Percentiles rank a stretch among this genome's conserved stretches.
Conservation (phyloP, 2,797 vertebrate genomes). For the Chelonia mydas region DNA sequence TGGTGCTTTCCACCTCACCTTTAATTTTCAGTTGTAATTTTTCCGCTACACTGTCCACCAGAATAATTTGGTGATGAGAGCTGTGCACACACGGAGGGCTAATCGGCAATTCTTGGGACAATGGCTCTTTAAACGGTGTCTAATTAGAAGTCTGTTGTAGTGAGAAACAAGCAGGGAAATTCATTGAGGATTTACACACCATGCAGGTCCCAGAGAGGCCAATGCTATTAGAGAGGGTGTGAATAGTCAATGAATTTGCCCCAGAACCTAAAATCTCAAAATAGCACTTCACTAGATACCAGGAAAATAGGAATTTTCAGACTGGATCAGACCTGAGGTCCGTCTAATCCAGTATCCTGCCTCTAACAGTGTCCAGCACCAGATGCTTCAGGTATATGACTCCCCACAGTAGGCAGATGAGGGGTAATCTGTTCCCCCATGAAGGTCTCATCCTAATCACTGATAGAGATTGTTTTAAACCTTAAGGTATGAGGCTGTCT, state of each 20-base stretch:
- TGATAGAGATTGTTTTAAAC: not conserved
- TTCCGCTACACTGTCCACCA: not conserved
- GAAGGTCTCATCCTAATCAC: not conserved
- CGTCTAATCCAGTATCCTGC: not conserved
- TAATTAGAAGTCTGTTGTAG: not conserved
- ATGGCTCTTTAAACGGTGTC: not conserved
- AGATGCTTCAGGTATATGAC: not conserved
- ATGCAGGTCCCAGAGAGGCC: not conserved
- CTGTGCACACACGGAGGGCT: not conserved
- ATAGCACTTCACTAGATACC: not conserved
- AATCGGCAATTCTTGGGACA: not conserved
- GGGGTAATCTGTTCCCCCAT: not conserved
- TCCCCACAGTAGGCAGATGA: not conserved
- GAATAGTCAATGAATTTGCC: not conserved
- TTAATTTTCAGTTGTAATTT: not conserved
- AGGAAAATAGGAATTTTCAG: not conserved
- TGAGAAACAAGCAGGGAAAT: not conserved
- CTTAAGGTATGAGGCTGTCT: not conserved
- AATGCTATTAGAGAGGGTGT: no score
- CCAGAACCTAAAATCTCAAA: not conserved
- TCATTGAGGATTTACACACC: not conserved
- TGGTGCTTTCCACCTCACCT: not conserved
- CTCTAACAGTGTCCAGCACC: not conserved
- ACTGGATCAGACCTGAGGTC: not conserved
- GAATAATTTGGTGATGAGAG: not conserved